These are phyloP conservation scores for Grantiella picta DNA, from an alignment of 2,113 vertebrate species.

Conservation along the genomic window DNA sequence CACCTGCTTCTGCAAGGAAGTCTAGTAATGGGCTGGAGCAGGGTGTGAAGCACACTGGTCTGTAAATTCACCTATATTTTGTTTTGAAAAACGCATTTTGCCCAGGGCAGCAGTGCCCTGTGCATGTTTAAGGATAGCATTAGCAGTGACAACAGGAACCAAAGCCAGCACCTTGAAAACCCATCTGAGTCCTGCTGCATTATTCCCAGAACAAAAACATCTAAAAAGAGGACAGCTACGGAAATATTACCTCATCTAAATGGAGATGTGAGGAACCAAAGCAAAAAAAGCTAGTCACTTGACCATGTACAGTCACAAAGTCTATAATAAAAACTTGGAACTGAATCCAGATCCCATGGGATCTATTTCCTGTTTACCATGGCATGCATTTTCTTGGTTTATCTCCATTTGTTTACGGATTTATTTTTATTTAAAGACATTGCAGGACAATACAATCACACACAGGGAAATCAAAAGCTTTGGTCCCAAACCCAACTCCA, in stretches of 20 bases:
- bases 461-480: not conserved
- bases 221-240: not conserved
- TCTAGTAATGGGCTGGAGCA: not conserved
- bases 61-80: not conserved
- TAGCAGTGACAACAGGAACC: not conserved
- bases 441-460: not conserved
- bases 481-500: not conserved
- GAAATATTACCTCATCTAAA: not conserved
- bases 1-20: not conserved
- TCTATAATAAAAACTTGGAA: not conserved
- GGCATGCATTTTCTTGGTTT: not conserved
- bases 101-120: not conserved
- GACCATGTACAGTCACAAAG: rapidly evolving
- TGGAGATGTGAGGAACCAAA: not conserved
- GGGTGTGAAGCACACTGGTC: not conserved
- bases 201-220: not conserved
- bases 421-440: not conserved
- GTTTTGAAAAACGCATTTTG: not conserved
- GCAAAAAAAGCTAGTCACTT: not conserved
- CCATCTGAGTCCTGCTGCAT: not conserved
- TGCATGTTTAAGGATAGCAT: not conserved
- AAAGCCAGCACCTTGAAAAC: not conserved
- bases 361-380: not conserved
- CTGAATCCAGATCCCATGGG: rapidly evolving
- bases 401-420: not conserved